Evolutionary conservation across 2,888 invertebrate genomes (phyloP).

Genomic region (Cotesia congregata): DNA sequence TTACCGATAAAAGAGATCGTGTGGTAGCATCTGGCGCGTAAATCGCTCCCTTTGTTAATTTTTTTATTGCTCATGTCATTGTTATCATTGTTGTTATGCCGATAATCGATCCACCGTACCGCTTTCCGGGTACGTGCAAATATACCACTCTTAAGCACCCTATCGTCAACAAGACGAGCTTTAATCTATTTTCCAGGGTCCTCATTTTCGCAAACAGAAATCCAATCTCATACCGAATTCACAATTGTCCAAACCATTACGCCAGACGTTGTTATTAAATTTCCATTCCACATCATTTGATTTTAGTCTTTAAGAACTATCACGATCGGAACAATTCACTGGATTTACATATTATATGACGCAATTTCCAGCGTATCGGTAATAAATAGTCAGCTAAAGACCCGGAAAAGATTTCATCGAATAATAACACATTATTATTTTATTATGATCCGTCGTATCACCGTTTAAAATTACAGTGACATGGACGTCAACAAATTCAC

Average conservation of each 20-base stretch:
- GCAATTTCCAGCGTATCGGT: neutral
- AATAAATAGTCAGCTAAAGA: neutral
- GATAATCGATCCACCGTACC: conserved; percentile 8
- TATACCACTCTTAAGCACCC: conserved; percentile 8
- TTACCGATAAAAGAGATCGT: conserved; percentile 2
- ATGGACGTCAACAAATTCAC: neutral
- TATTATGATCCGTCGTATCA: neutral
- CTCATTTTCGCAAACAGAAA: conserved; percentile 13
- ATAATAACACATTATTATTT: neutral
- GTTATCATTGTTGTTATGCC: neutral
- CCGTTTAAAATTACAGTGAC: neutral
- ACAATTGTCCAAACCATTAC: conserved; percentile 5
- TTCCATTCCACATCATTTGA: too few relatives aligned
- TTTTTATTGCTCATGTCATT: neutral
- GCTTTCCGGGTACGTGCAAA: neutral
- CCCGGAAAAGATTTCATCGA: neutral
- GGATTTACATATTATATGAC: neutral
- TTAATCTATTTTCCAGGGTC: neutral
- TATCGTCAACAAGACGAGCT: conserved; percentile 6
- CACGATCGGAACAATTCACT: too few relatives aligned
- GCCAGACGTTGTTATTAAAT: conserved; percentile 2
- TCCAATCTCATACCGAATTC: conserved; percentile 2
- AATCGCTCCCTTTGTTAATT: conserved; percentile 15
- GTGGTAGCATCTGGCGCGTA: conserved; percentile 14
- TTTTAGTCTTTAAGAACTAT: too few relatives aligned